Evolutionary conservation across 2,797 vertebrate genomes (phyloP).

Genomic region (Liasis olivaceus): DNA sequence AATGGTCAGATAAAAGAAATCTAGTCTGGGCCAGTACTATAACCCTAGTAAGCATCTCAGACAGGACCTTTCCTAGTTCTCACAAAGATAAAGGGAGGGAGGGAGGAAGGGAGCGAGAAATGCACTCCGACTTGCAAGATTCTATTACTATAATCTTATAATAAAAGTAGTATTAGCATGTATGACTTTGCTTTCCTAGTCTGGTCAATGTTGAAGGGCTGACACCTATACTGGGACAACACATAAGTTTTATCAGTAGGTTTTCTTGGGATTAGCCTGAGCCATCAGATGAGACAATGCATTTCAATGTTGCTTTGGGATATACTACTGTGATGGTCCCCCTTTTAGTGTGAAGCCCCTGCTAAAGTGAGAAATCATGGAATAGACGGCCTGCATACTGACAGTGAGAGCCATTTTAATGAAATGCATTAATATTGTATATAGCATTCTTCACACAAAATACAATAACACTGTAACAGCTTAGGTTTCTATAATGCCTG

Average conservation of each 20-base stretch:
- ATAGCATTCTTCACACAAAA: constrained; percentile 54
- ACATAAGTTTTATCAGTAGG: constrained; percentile 52
- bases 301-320: constrained; percentile 46
- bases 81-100: too few species aligned
- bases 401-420: constrained; percentile 71
- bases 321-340: constrained; percentile 49
- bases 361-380: constrained; percentile 65
- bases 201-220: too few species aligned
- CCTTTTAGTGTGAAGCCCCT: constrained; percentile 45
- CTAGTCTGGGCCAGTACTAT: background rate
- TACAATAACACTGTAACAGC: constrained; percentile 55
- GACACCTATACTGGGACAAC: background rate
- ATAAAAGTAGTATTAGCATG: background rate
- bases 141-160: too few species aligned
- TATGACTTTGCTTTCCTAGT: background rate
- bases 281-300: constrained; percentile 46
- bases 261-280: constrained; percentile 61
- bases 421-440: constrained; percentile 72
- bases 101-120: too few species aligned
- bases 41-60: background rate
- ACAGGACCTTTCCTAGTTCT: background rate
- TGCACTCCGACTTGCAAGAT: too few species aligned
- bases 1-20: background rate
- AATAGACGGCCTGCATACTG: constrained; percentile 58
- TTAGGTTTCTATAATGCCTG: constrained; percentile 52